These are phyloP conservation scores for Drosophila fulvimacula DNA, from an alignment of 2,888 invertebrate species.

Conservation along the genomic window DNA sequence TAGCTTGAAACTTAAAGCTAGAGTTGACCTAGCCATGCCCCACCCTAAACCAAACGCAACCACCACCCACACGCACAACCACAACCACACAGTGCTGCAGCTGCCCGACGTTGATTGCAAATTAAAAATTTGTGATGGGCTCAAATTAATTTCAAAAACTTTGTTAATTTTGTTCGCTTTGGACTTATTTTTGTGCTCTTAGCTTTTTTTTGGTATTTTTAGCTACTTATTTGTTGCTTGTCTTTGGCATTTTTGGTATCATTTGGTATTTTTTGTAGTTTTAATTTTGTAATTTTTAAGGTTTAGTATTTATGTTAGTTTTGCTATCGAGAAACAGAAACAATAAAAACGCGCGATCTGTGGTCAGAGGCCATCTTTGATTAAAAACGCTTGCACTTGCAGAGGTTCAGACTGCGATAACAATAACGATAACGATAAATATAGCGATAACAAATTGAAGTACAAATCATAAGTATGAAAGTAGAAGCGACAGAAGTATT, in stretches of 20 bases:
- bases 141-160: slow-evolving; percentile 63
- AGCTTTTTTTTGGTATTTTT: neutral
- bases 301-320: slow-evolving; percentile 26
- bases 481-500: slow-evolving; percentile 58
- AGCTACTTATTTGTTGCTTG: slow-evolving; percentile 35
- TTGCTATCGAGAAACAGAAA: slow-evolving; percentile 64
- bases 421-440: slow-evolving; percentile 22
- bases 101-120: slow-evolving; percentile 49
- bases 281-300: neutral
- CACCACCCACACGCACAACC: slow-evolving; percentile 13
- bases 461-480: slow-evolving; percentile 34
- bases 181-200: neutral
- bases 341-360: slow-evolving; percentile 66
- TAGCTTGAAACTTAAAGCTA: neutral
- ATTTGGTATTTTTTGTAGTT: slow-evolving; percentile 11
- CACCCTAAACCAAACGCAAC: neutral
- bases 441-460: slow-evolving; percentile 21
- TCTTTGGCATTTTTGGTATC: slow-evolving; percentile 39
- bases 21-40: slow-evolving; percentile 5
- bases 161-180: slow-evolving; percentile 11
- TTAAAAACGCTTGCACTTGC: slow-evolving; percentile 85
- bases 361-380: slow-evolving; percentile 77
- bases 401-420: slow-evolving; percentile 46
- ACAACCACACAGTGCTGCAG: slow-evolving; percentile 42
- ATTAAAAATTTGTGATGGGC: slow-evolving; percentile 85